Evolutionary conservation across 2,888 invertebrate species (phyloP).

Genomic region (Stenoptilia bipunctidactyla): DNA sequence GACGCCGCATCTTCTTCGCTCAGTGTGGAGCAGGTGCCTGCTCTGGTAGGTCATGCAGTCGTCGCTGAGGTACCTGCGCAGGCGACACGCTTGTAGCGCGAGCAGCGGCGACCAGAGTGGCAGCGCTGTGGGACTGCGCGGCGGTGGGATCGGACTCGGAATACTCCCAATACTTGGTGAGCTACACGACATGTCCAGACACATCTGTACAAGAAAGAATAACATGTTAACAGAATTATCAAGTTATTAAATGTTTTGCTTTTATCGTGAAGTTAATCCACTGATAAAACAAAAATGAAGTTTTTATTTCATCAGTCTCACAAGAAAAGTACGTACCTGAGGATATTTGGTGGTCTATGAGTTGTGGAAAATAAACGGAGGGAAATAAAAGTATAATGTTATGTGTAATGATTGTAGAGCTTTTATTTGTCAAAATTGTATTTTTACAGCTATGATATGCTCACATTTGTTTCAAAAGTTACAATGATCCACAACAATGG

Average conservation of each 20-base stretch:
- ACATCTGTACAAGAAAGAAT: constrained; percentile 42
- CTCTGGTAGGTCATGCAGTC: constrained; percentile 61
- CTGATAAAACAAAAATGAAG: no score
- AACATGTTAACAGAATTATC: not conserved
- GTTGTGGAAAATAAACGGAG: no score
- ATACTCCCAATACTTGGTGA: constrained; percentile 22
- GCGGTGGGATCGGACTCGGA: constrained; percentile 41
- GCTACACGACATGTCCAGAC: constrained; percentile 53
- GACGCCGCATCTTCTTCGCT: constrained; percentile 79
- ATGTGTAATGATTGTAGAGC: constrained; percentile 71
- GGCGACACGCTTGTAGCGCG: constrained; percentile 57
- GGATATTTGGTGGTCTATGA: not conserved
- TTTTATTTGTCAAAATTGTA: constrained; percentile 87
- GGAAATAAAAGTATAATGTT: not conserved
- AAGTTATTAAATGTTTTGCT: not conserved
- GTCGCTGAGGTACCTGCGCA: constrained; percentile 61
- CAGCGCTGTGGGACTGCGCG: constrained; percentile 43
- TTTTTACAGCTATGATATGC: constrained; percentile 95
- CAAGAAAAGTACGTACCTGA: no score
- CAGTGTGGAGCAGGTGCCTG: constrained; percentile 43
- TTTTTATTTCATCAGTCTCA: no score
- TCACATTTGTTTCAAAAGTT: constrained; percentile 82
- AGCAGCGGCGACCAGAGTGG: constrained; percentile 61
- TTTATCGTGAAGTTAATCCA: not conserved
- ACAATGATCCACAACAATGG: constrained; percentile 73